Percentiles rank a stretch among this genome's conserved stretches.
Conservation (phyloP, 2,797 vertebrate species). For the Oreochromis mossambicus region DNA sequence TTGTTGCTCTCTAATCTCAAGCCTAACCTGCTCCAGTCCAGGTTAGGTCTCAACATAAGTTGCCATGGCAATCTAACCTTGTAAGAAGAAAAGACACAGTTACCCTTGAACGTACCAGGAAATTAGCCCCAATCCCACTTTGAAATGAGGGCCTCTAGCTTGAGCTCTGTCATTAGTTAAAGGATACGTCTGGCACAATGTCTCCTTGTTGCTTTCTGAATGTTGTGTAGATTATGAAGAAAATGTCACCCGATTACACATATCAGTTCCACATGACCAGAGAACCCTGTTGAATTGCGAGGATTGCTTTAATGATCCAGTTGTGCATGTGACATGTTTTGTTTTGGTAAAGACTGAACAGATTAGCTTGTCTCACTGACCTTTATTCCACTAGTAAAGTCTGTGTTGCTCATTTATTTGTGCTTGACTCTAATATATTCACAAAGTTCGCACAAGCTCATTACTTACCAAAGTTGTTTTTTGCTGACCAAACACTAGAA, state of each 20-base stretch:
- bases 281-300: not conserved
- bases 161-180: not conserved
- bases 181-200: not conserved
- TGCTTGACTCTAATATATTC: conserved; percentile 44
- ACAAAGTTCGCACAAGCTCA: conserved; percentile 26
- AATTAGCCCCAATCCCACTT: not conserved
- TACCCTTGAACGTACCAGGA: not conserved
- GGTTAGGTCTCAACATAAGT: not conserved
- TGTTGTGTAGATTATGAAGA: not conserved
- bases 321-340: not conserved
- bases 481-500: conserved; percentile 60
- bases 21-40: not conserved
- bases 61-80: not conserved
- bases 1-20: not conserved
- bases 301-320: not conserved
- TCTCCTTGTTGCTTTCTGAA: not conserved
- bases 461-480: conserved; percentile 58
- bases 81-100: not conserved
- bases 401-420: conserved; percentile 30
- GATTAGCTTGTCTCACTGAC: conserved; percentile 27
- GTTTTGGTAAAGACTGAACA: conserved; percentile 11
- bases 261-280: not conserved
- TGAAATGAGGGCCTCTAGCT: not conserved
- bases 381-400: conserved; percentile 16
- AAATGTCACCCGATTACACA: not conserved